These are phyloP conservation scores for Eulemur albifrons DNA, from an alignment of 2,797 vertebrate species.

Conservation along the genomic window DNA sequence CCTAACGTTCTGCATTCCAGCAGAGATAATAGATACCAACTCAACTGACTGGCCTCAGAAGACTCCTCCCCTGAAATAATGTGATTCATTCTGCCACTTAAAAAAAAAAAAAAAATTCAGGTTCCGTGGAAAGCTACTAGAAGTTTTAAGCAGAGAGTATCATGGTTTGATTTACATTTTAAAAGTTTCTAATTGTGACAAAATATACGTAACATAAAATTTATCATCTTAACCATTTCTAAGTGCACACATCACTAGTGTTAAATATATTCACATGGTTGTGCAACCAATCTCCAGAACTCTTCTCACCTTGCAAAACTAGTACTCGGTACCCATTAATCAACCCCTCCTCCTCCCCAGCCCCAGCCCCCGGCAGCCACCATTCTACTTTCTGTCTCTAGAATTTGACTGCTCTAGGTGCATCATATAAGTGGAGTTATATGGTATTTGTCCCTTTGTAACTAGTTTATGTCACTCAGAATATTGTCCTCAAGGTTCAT, in stretches of 20 bases:
- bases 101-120: background rate
- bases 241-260: fast-evolving
- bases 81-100: background rate
- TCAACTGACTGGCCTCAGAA: background rate
- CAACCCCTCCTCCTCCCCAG: fast-evolving
- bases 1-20: background rate
- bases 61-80: background rate
- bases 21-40: background rate
- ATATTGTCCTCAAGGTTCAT: background rate
- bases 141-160: background rate
- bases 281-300: background rate
- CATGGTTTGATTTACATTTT: background rate
- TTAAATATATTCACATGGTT: background rate
- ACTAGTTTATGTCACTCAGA: background rate
- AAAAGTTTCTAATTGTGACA: background rate
- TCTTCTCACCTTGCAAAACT: background rate
- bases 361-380: too few relatives aligned
- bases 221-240: background rate
- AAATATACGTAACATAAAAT: background rate
- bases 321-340: fast-evolving
- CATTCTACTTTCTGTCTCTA: background rate
- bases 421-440: too few relatives aligned
- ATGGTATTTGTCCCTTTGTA: background rate
- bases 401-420: background rate
- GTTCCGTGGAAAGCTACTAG: background rate